Conservation (phyloP, 2,113 vertebrate genomes). For the cattle (Bos taurus) region ARS-UCD2.0 NC_037356.1:34797501-34798000, state of each 20-base stretch:
- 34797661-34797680: not conserved
- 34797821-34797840: not conserved
- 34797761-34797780: not conserved
- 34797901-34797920: not conserved
- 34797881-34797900: not conserved
- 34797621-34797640: accelerated
- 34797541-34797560: accelerated
- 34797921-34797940: not conserved
- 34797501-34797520: constrained; percentile 15
- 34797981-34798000: not conserved
- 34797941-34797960: not conserved
- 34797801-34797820: not conserved
- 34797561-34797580: constrained; percentile 27
- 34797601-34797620: not conserved
- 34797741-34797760: not conserved
- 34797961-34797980: not conserved
- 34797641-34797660: not conserved
- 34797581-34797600: not conserved
- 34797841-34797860: not conserved
- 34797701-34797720: not conserved
- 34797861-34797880: not conserved
- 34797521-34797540: not conserved
- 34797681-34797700: accelerated
- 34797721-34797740: not conserved
- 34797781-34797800: not conserved